phyloP scores from a whole-genome alignment of 2,113 vertebrate species.

The Alligator sinensis region DNA sequence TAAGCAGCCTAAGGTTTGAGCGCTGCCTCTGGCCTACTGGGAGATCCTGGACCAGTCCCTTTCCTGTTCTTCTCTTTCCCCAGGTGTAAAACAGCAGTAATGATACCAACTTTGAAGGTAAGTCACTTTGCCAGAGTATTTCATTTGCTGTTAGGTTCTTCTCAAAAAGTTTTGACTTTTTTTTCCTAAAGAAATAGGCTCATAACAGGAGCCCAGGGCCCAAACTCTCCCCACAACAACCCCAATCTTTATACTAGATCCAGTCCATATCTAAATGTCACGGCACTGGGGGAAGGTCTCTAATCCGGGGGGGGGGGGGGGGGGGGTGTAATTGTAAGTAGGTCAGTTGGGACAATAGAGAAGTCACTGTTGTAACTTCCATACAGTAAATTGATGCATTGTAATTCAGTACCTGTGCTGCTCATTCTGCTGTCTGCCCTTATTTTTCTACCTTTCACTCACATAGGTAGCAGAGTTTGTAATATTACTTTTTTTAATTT shows the following conservation, averaged over 20 bases:
- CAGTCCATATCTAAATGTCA: neutral
- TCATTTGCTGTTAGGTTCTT: neutral
- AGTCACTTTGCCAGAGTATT: neutral
- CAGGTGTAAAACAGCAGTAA: neutral
- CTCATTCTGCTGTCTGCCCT: neutral
- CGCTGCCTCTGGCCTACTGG: too few relatives aligned
- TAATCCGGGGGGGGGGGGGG: neutral
- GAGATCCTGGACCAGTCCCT: neutral
- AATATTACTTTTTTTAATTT: constrained; percentile 32
- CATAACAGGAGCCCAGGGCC: accelerated
- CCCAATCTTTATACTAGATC: neutral
- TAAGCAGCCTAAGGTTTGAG: too few relatives aligned
- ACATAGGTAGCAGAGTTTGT: neutral
- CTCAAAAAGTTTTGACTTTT: neutral
- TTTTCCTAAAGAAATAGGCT: neutral
- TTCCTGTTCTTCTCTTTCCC: accelerated
- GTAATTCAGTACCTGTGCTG: neutral
- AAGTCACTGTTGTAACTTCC: neutral
- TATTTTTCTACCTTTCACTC: constrained; percentile 37
- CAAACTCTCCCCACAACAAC: neutral
- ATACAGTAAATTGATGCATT: neutral
- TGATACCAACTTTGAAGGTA: too few relatives aligned
- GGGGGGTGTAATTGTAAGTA: neutral
- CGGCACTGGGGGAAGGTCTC: neutral
- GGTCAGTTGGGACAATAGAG: neutral